Percentiles rank a stretch among this genome's conserved stretches.
Conservation (phyloP, 2,113 vertebrate genomes). For the Python bivittatus region DNA sequence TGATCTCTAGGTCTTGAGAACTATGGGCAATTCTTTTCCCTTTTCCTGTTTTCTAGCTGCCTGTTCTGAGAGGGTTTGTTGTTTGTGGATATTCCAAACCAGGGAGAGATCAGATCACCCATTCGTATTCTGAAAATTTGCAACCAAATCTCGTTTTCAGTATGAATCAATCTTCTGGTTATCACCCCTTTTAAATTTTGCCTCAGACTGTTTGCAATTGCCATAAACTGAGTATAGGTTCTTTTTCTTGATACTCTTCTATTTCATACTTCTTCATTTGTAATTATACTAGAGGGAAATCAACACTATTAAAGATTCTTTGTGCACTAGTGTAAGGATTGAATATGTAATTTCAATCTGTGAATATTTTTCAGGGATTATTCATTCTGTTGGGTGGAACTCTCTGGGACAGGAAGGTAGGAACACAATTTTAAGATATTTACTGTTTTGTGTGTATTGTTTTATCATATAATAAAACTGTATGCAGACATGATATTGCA, state of each 20-base stretch:
- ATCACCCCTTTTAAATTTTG: background rate
- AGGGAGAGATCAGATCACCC: background rate
- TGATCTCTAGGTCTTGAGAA: background rate
- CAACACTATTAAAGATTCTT: too few species aligned
- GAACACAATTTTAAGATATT: conserved; percentile 11
- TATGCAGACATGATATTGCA: background rate
- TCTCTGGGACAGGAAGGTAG: conserved; percentile 81
- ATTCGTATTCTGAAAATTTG: background rate
- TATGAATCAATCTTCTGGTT: background rate
- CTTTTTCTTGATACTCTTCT: background rate
- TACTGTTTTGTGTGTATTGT: background rate
- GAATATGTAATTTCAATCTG: background rate
- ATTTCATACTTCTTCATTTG: background rate
- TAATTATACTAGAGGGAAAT: background rate
- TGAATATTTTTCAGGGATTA: conserved; percentile 71
- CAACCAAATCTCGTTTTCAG: background rate
- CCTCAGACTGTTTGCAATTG: background rate
- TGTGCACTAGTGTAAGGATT: background rate
- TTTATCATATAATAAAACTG: conserved; percentile 7
- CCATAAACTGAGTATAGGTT: background rate
- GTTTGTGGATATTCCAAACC: background rate
- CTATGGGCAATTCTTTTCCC: background rate
- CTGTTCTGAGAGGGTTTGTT: background rate
- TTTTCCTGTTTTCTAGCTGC: background rate
- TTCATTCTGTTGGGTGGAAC: conserved; percentile 79